Conservation (phyloP, 2,113 vertebrate genomes). For the Haemorhous mexicanus region DNA sequence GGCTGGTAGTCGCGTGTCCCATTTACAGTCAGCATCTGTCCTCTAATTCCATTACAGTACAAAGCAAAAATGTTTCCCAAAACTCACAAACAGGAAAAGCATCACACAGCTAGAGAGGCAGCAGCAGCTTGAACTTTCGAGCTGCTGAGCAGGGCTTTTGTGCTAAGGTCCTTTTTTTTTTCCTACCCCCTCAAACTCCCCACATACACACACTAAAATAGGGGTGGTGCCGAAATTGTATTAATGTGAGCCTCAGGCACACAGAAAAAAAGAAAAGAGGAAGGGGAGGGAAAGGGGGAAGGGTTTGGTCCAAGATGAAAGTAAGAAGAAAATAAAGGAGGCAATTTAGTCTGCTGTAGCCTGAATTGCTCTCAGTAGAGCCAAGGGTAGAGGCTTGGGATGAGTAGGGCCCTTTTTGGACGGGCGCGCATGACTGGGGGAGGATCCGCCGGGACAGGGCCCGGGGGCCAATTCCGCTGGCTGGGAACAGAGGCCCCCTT, state of each 20-base stretch:
- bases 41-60: conserved; percentile 82
- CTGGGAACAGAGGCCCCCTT: conserved; percentile 89
- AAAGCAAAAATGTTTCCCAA: conserved; percentile 81
- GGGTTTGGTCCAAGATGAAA: conserved; percentile 92
- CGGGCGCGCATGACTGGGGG: conserved; percentile 80
- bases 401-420: conserved; percentile 80
- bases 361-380: conserved; percentile 78
- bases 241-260: conserved; percentile 86
- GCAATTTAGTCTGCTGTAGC: conserved; percentile 94
- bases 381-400: conserved; percentile 78
- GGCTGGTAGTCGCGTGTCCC: conserved; percentile 78
- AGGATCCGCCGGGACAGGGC: conserved; percentile 83
- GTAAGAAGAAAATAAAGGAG: conserved; percentile 92
- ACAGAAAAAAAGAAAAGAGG: conserved; percentile 50
- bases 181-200: neutral
- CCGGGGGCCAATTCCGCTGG: conserved; percentile 83
- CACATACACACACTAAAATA: conserved; percentile 64
- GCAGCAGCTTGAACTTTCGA: conserved; percentile 68
- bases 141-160: conserved; percentile 82
- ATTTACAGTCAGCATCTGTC: conserved; percentile 79
- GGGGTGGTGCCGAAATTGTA: conserved; percentile 81
- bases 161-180: conserved; percentile 63
- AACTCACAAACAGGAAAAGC: conserved; percentile 79
- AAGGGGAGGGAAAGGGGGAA: conserved; percentile 69
- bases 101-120: conserved; percentile 64